Percentiles rank a stretch among this genome's conserved stretches.
phyloP scores from a whole-genome alignment of 2,113 vertebrate species.

The Clarias batrachus region DNA sequence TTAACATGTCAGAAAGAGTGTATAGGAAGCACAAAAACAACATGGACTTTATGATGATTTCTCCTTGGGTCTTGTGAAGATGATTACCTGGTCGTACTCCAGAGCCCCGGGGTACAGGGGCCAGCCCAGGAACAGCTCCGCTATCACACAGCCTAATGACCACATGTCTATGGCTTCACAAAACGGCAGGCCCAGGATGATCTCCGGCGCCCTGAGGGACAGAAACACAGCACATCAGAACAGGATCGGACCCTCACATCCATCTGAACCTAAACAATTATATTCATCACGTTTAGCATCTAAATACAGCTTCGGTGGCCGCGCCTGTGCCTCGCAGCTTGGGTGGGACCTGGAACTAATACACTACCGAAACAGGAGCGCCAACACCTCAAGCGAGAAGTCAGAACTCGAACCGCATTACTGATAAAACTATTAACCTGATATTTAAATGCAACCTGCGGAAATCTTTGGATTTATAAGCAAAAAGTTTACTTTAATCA shows the following conservation, averaged over 20 bases:
- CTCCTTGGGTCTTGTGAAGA: neutral
- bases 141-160: conserved; percentile 98
- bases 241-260: neutral
- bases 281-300: neutral
- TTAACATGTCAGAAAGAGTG: neutral
- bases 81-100: conserved; percentile 98
- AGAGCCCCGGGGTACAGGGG: conserved; percentile 97
- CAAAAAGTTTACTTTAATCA: neutral
- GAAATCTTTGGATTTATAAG: neutral
- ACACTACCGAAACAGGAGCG: neutral
- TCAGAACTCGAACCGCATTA: neutral
- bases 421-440: neutral
- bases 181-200: conserved; percentile 99
- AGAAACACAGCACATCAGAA: conserved; percentile 7
- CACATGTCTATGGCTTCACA: conserved; percentile 99
- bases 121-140: conserved; percentile 98
- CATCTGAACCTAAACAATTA: neutral
- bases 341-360: neutral
- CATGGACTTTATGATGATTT: neutral
- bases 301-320: neutral
- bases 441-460: neutral
- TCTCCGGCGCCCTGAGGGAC: conserved; percentile 92
- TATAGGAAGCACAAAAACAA: neutral
- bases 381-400: neutral
- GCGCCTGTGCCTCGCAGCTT: neutral